A percentile compares a stretch with the other conserved stretches of the same genome.
These are phyloP conservation scores for Ctenochaetus hawaiiensis DNA, from an alignment of 2,797 vertebrate genomes.

Conservation along the genomic window DNA sequence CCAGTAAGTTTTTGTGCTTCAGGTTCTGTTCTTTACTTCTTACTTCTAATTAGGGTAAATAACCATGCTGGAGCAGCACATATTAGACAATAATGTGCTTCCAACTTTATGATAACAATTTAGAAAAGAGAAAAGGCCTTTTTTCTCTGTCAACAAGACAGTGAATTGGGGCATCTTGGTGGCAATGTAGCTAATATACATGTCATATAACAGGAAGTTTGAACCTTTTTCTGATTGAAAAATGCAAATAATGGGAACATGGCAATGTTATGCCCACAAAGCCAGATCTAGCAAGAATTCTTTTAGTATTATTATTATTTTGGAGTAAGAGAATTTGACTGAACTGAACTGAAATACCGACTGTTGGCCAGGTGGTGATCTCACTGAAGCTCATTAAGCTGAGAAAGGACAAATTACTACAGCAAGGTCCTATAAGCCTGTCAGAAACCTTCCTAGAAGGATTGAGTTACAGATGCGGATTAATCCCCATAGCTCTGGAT, in stretches of 20 bases:
- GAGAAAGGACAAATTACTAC: slow-evolving; percentile 1
- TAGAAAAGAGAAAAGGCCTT: background rate
- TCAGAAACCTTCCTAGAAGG: background rate
- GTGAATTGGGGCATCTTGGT: background rate
- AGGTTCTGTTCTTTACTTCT: background rate
- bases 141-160: background rate
- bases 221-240: background rate
- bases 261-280: background rate
- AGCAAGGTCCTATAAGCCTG: background rate
- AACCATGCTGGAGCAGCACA: background rate
- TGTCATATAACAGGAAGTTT: too few species aligned
- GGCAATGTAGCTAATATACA: background rate
- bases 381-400: background rate
- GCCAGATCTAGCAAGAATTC: background rate
- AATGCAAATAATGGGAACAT: background rate
- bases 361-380: background rate
- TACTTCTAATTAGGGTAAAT: background rate
- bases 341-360: background rate
- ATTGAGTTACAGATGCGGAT: background rate
- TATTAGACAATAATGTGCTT: background rate
- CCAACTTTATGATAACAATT: background rate
- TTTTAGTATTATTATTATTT: background rate
- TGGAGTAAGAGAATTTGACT: background rate
- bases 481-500: background rate
- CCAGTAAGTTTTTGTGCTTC: background rate